Conservation (phyloP, 2,888 invertebrate species). For the Cephus runcator region DNA sequence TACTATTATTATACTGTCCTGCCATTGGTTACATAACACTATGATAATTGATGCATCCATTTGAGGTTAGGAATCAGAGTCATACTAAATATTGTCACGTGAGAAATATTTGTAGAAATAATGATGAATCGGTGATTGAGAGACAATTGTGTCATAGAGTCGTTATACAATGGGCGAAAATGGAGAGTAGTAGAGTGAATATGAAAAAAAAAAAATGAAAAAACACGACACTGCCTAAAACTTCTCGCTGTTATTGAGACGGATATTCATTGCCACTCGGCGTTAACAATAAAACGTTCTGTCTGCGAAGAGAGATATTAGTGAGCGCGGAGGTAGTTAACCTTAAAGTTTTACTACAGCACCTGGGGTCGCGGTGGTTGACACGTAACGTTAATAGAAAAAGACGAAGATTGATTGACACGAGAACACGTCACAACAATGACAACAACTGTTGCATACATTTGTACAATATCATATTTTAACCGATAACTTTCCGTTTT, state of each 20-base stretch:
- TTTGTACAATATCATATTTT: slow-evolving; percentile 54
- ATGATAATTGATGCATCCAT: too few relatives aligned
- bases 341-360: slow-evolving; percentile 44
- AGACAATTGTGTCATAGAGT: background rate
- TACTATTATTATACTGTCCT: too few relatives aligned
- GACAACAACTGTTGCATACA: slow-evolving; percentile 41
- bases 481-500: slow-evolving; percentile 48
- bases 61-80: too few relatives aligned
- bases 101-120: background rate
- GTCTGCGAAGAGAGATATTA: slow-evolving; percentile 23
- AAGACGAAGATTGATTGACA: slow-evolving; percentile 12
- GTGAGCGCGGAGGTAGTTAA: slow-evolving; percentile 34
- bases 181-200: slow-evolving; percentile 1
- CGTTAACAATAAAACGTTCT: slow-evolving; percentile 41
- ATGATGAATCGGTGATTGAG: background rate
- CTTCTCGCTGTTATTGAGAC: slow-evolving; percentile 1
- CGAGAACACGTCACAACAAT: background rate
- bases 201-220: slow-evolving; percentile 11
- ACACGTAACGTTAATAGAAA: slow-evolving; percentile 38
- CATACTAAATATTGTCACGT: background rate
- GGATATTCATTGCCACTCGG: background rate
- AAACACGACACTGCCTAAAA: slow-evolving; percentile 19
- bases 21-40: too few relatives aligned
- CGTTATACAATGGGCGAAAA: background rate
- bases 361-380: slow-evolving; percentile 38